Conservation (phyloP, 2,113 vertebrate genomes). For the Arenaria interpres region DNA sequence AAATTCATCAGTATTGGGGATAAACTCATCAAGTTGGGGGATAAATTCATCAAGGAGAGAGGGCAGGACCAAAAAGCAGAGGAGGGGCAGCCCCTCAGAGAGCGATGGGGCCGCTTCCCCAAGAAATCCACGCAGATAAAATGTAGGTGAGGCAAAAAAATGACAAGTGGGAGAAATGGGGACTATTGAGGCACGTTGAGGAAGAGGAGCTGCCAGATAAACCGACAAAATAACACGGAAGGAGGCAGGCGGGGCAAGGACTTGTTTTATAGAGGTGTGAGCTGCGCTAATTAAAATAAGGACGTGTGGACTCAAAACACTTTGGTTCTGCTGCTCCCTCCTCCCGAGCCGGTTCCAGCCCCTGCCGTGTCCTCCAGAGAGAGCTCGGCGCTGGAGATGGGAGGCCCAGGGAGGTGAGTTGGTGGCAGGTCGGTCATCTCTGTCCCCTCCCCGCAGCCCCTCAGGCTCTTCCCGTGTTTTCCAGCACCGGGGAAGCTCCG, state of each 20-base stretch:
- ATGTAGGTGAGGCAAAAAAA: neutral
- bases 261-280: neutral
- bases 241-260: neutral
- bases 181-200: neutral
- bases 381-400: fast-evolving
- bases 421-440: fast-evolving
- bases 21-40: neutral
- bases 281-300: fast-evolving
- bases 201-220: neutral
- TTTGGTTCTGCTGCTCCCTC: neutral
- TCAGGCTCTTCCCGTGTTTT: neutral
- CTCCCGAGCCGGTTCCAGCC: neutral
- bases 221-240: neutral
- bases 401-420: neutral
- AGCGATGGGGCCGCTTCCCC: neutral
- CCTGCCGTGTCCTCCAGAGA: neutral
- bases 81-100: neutral
- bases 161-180: neutral
- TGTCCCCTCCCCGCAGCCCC: neutral
- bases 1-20: neutral
- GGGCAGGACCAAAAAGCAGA: fast-evolving
- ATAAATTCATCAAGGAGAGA: neutral
- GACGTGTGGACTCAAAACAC: fast-evolving
- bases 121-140: fast-evolving
- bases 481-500: neutral